Base-by-base conservation (phyloP, 2,113 vertebrate genomes). In the Sceloporus undulatus region DNA sequence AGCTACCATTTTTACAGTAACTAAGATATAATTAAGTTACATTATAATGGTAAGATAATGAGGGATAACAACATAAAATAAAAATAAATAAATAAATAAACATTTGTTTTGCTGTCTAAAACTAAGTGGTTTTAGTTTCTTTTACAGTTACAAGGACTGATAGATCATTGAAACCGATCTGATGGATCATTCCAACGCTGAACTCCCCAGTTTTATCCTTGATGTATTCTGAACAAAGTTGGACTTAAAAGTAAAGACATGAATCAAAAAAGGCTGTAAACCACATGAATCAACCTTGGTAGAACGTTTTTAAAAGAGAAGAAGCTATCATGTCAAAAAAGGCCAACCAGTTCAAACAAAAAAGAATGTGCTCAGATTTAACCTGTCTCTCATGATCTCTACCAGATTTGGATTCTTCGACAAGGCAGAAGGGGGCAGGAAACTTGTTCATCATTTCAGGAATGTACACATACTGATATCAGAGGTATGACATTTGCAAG, bases 381-480 rank as follows among this genome's bases (percentile, higher is more conserved):
- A 27, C 40, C 59, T 79, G 1, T 11, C 7, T 21, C 81, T 78
- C 76, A 74, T 40, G 27, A 9, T 70, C 34, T 70, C 48, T 81
- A 85, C 18, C 65, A 89, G 90, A 19, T 77, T 5, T 56, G 0
- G 19, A 29, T 9, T 29, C 74, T 88, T 75, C 18, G 4, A 80
- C 0, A 1, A 19, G n/a, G 76, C 34, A 16, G 54, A 9, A 65
- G 40, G 5, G 2, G 70, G 10, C 23, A 16, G 34, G 75, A 54
- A 71, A 78, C 19, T 65, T 48, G 65, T 48, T 77, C n/a, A 27
- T 83, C 71, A 48, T 78, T 79, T 84, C 82, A 88, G 75, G 66
- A 48, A n/a, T 71, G 65, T 16, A 73, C 7, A 18, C 48, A 56
- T 66, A 48, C 73, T 75, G 80, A 52, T 82, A 74, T 82, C 54